Evolutionary conservation across 2,797 vertebrate genomes (phyloP).

Genomic region (Miichthys miiuy): DNA sequence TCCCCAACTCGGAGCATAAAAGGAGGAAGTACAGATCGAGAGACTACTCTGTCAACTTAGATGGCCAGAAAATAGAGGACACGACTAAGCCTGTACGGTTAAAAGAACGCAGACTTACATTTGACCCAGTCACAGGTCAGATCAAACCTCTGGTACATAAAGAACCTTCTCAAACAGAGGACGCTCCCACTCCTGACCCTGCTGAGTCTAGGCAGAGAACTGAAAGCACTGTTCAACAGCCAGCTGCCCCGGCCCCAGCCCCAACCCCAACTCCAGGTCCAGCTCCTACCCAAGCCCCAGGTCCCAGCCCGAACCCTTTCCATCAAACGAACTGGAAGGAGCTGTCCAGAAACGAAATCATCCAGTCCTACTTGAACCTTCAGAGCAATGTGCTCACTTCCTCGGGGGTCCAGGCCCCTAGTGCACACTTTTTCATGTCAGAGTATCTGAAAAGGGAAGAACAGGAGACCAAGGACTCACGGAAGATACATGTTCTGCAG

Average conservation of each 20-base stretch:
- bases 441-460: constrained; percentile 98
- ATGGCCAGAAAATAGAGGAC: constrained; percentile 91
- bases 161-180: constrained; percentile 91
- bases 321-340: constrained; percentile 99
- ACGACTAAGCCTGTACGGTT: constrained; percentile 94
- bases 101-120: constrained; percentile 98
- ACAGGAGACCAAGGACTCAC: constrained; percentile 87
- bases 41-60: constrained; percentile 93
- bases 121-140: constrained; percentile 97
- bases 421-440: constrained; percentile 98
- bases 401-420: constrained; percentile 94
- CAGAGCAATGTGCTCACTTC: constrained; percentile 98
- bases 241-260: constrained; percentile 79
- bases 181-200: constrained; percentile 72
- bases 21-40: constrained; percentile 95
- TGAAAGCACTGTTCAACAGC: constrained; percentile 86
- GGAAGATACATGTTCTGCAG: constrained; percentile 92
- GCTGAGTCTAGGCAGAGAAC: constrained; percentile 88
- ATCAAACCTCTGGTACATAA: constrained; percentile 96
- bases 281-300: constrained; percentile 85
- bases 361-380: constrained; percentile 98
- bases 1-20: constrained; percentile 89
- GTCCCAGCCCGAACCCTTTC: constrained; percentile 90
- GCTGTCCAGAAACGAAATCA: constrained; percentile 96
- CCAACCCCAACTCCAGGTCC: not conserved